Evolutionary conservation across 1,140 invertebrate species (phyloP).

Genomic region (Caenorhabditis tropicalis): DNA sequence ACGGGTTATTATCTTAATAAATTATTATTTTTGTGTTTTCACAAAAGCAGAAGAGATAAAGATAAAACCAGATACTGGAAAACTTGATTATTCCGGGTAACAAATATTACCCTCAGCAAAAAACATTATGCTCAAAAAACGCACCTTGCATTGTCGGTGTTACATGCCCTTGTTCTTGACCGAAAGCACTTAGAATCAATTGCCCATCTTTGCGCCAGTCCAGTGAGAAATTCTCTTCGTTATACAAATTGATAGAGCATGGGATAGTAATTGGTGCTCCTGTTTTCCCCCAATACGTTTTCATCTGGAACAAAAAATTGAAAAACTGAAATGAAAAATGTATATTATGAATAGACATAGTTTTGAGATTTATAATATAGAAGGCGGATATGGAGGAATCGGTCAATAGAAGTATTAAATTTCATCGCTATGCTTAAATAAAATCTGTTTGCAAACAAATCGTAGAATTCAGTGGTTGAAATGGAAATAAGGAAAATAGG

Average conservation of each 20-base stretch:
- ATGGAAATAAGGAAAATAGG: background rate
- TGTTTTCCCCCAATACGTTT: conserved; percentile 37
- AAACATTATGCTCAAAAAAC: background rate
- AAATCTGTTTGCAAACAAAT: conserved; percentile 11
- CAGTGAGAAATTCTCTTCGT: conserved; percentile 39
- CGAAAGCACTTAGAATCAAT: conserved; percentile 50
- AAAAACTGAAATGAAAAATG: background rate
- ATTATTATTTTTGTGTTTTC: too few species aligned
- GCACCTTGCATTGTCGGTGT: conserved; percentile 50
- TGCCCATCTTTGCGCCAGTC: conserved; percentile 52
- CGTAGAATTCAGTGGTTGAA: background rate
- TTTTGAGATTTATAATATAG: background rate
- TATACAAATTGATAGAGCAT: conserved; percentile 24
- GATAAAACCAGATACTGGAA: too few species aligned
- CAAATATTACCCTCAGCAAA: background rate
- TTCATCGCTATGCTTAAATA: background rate
- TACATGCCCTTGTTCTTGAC: conserved; percentile 43
- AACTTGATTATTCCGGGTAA: background rate
- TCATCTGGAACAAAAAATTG: conserved; percentile 47
- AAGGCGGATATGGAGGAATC: background rate
- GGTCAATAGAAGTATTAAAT: background rate
- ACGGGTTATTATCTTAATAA: too few species aligned
- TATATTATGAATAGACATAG: background rate
- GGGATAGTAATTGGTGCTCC: conserved; percentile 44
- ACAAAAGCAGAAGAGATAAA: too few species aligned